These are phyloP conservation scores for Vicugna pacos DNA, from an alignment of 2,113 vertebrate genomes.

Conservation along the genomic window DNA sequence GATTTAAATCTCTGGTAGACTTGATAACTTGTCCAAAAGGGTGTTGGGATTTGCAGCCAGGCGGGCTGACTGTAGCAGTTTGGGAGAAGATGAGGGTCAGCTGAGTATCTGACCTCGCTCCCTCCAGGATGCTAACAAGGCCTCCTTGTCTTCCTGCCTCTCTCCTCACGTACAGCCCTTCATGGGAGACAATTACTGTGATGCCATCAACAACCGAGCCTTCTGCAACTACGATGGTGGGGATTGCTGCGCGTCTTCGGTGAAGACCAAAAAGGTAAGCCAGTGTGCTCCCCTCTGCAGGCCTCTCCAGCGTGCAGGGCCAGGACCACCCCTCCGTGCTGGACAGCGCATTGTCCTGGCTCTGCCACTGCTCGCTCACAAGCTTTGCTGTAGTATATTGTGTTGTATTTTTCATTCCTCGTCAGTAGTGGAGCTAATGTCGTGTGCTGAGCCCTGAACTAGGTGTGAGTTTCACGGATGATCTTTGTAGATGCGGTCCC, in stretches of 20 bases:
- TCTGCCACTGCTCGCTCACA: background rate
- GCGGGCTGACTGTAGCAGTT: background rate
- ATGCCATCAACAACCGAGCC: constrained; percentile 97
- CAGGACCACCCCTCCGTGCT: background rate
- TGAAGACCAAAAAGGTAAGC: constrained; percentile 98
- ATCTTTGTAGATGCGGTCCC: background rate
- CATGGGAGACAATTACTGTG: constrained; percentile 99
- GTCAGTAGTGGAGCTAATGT: background rate
- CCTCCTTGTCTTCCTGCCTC: background rate
- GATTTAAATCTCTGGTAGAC: background rate
- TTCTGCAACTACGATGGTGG: constrained; percentile 99
- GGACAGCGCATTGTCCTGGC: too few species aligned
- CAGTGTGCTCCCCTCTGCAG: rapidly evolving
- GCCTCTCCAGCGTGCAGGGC: background rate
- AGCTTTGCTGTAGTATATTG: background rate
- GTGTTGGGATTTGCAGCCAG: background rate
- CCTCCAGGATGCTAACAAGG: background rate
- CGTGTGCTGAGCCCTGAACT: background rate
- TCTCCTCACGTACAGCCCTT: constrained; percentile 90
- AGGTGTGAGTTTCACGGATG: background rate
- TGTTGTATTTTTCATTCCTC: background rate
- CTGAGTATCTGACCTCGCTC: rapidly evolving
- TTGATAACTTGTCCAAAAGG: background rate
- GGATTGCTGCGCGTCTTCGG: constrained; percentile 97
- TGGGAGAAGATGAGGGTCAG: background rate